phyloP scores from a whole-genome alignment of 1,140 invertebrate species.

The Zaprionus taronus region DNA sequence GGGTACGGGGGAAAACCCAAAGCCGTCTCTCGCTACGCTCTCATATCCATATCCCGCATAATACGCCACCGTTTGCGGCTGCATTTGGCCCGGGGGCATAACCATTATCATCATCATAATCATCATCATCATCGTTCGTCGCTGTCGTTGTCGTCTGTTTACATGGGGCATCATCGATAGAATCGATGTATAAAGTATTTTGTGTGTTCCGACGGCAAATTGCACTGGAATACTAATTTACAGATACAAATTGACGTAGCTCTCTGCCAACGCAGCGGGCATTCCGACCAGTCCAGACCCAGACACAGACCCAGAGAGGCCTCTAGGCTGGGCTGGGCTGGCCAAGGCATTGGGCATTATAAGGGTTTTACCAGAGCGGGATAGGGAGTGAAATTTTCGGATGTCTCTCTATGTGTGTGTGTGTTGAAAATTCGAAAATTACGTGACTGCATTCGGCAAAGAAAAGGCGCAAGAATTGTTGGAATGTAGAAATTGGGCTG shows the following conservation, averaged over 20 bases:
- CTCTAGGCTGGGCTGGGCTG: background rate
- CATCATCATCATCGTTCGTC: conserved; percentile 11
- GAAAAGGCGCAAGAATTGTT: conserved; percentile 74
- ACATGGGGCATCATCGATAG: conserved; percentile 30
- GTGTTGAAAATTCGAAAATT: conserved; percentile 79
- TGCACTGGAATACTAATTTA: conserved; percentile 81
- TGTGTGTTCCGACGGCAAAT: conserved; percentile 70
- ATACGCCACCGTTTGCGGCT: conserved; percentile 34
- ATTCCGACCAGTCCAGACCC: conserved; percentile 23
- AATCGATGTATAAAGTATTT: conserved; percentile 59
- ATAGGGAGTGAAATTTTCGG: conserved; percentile 60
- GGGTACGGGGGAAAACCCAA: conserved; percentile 7
- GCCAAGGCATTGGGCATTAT: conserved; percentile 6
- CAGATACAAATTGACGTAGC: conserved; percentile 77
- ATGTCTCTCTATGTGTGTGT: conserved; percentile 32
- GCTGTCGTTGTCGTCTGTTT: conserved; percentile 1
- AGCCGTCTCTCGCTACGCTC: conserved; percentile 14
- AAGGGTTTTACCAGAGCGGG: background rate
- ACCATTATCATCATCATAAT: conserved; percentile 23
- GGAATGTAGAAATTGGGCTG: conserved; percentile 76
- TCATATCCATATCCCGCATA: conserved; percentile 64
- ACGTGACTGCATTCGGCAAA: conserved; percentile 76
- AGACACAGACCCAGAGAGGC: background rate
- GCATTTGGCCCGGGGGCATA: conserved; percentile 23
- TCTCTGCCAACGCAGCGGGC: conserved; percentile 57